Conservation (phyloP, 2,888 invertebrate species). For the Eupithecia centaureata region DNA sequence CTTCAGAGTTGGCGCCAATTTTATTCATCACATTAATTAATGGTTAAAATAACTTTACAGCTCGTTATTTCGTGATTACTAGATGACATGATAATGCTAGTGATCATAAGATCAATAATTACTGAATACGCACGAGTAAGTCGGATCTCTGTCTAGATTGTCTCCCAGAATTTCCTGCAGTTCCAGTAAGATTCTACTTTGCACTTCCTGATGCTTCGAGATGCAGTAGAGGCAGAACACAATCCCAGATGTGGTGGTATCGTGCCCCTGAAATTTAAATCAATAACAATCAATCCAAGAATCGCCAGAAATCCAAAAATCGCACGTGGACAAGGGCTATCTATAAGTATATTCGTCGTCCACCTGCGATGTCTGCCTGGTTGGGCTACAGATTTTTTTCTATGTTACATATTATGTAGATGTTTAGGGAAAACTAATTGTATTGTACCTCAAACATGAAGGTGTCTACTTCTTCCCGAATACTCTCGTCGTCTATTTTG, state of each 20-base stretch:
- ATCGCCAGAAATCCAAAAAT: too few relatives aligned
- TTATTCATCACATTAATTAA: too few relatives aligned
- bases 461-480: slow-evolving; percentile 88
- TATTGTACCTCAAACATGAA: slow-evolving; percentile 87
- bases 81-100: too few relatives aligned
- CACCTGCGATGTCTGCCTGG: not conserved
- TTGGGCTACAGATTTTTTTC: not conserved
- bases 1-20: too few relatives aligned
- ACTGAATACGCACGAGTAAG: slow-evolving; percentile 17
- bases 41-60: too few relatives aligned
- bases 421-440: not conserved
- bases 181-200: slow-evolving; percentile 75
- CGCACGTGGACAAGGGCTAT: too few relatives aligned
- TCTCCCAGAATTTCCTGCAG: slow-evolving; percentile 69
- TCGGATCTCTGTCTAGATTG: slow-evolving; percentile 52
- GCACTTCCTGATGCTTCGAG: slow-evolving; percentile 74
- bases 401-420: not conserved
- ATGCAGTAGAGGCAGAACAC: slow-evolving; percentile 75
- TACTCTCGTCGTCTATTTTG: slow-evolving; percentile 82
- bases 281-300: not conserved
- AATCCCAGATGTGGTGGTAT: slow-evolving; percentile 83
- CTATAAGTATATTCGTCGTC: too few relatives aligned
- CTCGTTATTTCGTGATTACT: too few relatives aligned
- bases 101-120: too few relatives aligned
- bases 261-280: slow-evolving; percentile 70